Evolutionary conservation across 2,888 invertebrate genomes (phyloP).

Genomic region (Eristalis tenax): DNA sequence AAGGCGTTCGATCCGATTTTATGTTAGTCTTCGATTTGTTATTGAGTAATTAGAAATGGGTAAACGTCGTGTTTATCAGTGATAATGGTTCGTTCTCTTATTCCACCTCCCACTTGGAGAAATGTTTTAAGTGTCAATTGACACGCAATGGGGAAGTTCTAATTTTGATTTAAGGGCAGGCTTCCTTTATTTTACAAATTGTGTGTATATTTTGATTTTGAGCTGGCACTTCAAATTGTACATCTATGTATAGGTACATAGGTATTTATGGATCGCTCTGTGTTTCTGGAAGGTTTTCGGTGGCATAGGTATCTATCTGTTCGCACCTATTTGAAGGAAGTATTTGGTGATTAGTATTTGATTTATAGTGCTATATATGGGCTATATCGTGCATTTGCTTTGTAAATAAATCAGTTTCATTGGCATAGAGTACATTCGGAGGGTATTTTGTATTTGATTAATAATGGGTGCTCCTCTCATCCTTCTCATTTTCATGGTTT

Average conservation of each 20-base stretch:
- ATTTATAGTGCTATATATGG: constrained; percentile 13
- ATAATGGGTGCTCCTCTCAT: not conserved
- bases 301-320: constrained; percentile 41
- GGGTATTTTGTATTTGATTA: not conserved
- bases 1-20: not conserved
- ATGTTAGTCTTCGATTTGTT: not conserved
- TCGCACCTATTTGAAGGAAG: constrained; percentile 42
- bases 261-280: not conserved
- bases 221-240: not conserved
- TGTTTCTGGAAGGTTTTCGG: not conserved
- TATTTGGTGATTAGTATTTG: constrained; percentile 32
- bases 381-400: not conserved
- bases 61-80: constrained; percentile 8
- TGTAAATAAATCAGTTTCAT: not conserved
- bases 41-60: not conserved
- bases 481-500: not conserved
- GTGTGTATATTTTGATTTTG: not conserved
- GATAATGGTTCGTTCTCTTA: constrained; percentile 20
- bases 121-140: not conserved
- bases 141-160: not conserved
- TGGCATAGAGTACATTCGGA: not conserved
- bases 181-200: not conserved
- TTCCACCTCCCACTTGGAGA: constrained; percentile 19
- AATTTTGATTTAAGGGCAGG: not conserved
- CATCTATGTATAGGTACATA: not conserved